Base-by-base conservation (phyloP, 2,888 invertebrate genomes). In the Dryobotodes eremita region DNA sequence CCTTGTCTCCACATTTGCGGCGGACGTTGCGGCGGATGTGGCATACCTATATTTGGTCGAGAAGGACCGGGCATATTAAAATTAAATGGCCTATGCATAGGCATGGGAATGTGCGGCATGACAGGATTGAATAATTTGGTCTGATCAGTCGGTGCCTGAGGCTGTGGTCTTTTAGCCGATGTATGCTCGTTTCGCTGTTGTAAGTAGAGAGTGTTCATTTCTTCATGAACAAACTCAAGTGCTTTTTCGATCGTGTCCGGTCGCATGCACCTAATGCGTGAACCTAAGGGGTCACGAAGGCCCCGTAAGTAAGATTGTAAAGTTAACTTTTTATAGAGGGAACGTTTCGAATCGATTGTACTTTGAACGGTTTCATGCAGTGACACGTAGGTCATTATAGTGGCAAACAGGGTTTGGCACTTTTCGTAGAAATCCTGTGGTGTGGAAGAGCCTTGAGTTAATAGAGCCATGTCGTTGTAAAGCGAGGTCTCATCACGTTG, bases 191-290 rank as follows among this genome's bases (percentile, higher is more conserved):
- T 42, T 4, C 85, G 66, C 0, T 83, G 71, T 53, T 89, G 88
- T 17, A 88, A 10, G 66, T 89, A 88, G 11, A 88, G 11, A 0
- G 82, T 83, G n/a, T 75, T 75, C 23, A 75, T 59, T 7, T 75
- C 68, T 7, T 75, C 61, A 20, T 75, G 68, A 50, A 75, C 75
- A 48, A 81, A 89, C 55, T 89, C 84, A 4, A 20, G 46, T 2
- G 42, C 42, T 5, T 42, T 42, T 42, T 42, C 42, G 2, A 42
- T 42, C 5, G 42, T 42, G 2, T 73, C 42, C 84, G 86, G 85
- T 2, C 88, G 76, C 89, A 89, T 90, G 65, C 88, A 89, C 2
- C 89, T 80, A 17, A 89, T 88, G 11, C 88, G 76, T 1, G 83
- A 88, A 7, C 72, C 64, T 53, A 73, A n/a, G 10, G 64, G 64